A percentile compares a stretch with the other conserved stretches of the same genome.
Evolutionary conservation across 2,888 invertebrate species (phyloP).

Genomic region (Eutolmus rufibarbis): DNA sequence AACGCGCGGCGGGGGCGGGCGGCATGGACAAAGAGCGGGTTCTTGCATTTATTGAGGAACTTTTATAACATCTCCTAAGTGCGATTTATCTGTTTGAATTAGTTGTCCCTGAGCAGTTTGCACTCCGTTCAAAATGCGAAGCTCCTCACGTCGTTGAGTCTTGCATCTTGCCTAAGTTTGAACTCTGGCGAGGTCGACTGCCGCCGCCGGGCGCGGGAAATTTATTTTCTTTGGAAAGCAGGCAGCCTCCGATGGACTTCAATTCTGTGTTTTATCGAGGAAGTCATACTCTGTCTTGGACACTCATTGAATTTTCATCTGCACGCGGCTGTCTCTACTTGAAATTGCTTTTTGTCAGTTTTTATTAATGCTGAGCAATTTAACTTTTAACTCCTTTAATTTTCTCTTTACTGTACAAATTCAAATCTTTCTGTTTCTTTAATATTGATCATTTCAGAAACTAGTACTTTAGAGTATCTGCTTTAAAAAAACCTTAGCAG

Average conservation of each 20-base stretch:
- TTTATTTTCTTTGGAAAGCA: background rate
- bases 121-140: background rate
- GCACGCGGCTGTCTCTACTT: background rate
- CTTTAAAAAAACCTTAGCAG: no score
- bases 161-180: background rate
- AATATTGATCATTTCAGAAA: no score
- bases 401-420: no score
- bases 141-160: background rate
- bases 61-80: background rate
- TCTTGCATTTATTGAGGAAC: background rate
- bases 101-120: background rate
- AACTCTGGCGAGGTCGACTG: background rate
- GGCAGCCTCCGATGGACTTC: background rate
- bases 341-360: background rate
- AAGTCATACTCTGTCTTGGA: background rate
- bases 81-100: background rate
- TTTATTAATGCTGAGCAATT: no score
- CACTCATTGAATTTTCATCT: background rate
- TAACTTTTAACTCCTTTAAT: no score
- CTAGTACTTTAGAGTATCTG: no score
- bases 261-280: background rate
- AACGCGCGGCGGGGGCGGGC: background rate
- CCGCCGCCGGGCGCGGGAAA: background rate
- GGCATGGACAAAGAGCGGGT: background rate
- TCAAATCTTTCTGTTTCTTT: no score